A percentile compares a stretch with the other conserved stretches of the same genome.
Conservation (phyloP, 1,140 invertebrate species). For the Drosophila sp. region DNA sequence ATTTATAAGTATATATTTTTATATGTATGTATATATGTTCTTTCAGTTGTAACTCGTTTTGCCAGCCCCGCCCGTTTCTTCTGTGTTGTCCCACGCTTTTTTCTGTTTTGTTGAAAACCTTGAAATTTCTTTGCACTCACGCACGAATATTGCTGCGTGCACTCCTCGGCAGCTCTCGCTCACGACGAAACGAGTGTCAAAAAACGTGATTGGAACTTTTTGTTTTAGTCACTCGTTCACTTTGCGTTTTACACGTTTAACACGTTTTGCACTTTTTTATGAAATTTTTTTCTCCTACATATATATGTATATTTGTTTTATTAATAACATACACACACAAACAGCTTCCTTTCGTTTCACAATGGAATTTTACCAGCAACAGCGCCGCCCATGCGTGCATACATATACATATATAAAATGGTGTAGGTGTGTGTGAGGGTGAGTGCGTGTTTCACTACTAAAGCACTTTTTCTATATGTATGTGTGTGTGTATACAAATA, state of each 20-base stretch:
- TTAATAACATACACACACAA: conserved; percentile 55
- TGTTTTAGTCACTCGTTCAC: conserved; percentile 12
- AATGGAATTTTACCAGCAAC: conserved; percentile 76
- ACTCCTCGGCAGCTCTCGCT: conserved; percentile 18
- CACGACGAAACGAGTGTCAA: conserved; percentile 49
- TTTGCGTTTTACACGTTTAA: conserved; percentile 42
- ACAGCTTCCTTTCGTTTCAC: conserved; percentile 72
- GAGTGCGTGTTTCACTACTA: conserved; percentile 62
- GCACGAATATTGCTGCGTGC: conserved; percentile 17
- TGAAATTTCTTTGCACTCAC: conserved; percentile 59
- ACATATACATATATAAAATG: conserved; percentile 30
- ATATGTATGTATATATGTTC: conserved; percentile 21
- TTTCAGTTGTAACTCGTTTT: conserved; percentile 38
- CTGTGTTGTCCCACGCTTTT: conserved; percentile 39
- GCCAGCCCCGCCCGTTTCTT: conserved; percentile 31
- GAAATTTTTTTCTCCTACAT: conserved; percentile 21
- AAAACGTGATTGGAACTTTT: conserved; percentile 64
- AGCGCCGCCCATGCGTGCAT: conserved; percentile 47
- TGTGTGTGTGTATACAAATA: conserved; percentile 43
- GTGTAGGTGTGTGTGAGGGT: conserved; percentile 24
- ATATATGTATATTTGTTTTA: conserved; percentile 66
- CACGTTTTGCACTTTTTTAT: conserved; percentile 65
- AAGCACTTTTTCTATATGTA: conserved; percentile 39
- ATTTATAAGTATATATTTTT: conserved; percentile 14
- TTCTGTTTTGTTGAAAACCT: conserved; percentile 45